Conservation (phyloP, 1,140 invertebrate species). For the Pantala flavescens region DNA sequence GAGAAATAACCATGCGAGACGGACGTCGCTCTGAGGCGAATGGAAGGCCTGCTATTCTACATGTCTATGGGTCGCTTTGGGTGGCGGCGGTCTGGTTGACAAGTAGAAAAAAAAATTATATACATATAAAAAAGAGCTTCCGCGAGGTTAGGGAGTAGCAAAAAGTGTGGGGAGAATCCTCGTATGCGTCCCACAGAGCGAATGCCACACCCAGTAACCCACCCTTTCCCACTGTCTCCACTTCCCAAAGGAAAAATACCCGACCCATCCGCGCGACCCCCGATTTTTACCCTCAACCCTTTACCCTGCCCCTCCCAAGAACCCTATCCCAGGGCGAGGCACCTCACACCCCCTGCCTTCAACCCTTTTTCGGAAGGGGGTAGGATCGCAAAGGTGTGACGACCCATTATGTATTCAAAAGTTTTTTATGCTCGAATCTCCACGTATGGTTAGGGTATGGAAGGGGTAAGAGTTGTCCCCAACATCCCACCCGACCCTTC, state of each 20-base stretch:
- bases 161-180: not conserved
- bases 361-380: slow-evolving; percentile 8
- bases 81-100: slow-evolving; percentile 5
- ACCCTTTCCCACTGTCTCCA: not conserved
- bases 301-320: not conserved
- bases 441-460: not conserved
- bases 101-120: slow-evolving; percentile 10
- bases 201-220: not conserved
- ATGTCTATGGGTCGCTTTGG: slow-evolving; percentile 7
- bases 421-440: slow-evolving; percentile 6
- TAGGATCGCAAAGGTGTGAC: not conserved
- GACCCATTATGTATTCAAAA: slow-evolving; percentile 10
- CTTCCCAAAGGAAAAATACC: slow-evolving; percentile 1
- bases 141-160: not conserved
- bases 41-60: not conserved
- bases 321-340: not conserved
- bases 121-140: slow-evolving; percentile 8
- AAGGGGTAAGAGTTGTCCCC: not conserved
- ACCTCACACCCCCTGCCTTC: not conserved
- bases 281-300: not conserved
- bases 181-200: not conserved
- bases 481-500: not conserved
- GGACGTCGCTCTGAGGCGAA: not conserved
- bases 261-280: not conserved
- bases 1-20: slow-evolving; percentile 1